phyloP scores from a whole-genome alignment of 1,140 invertebrate genomes.

The Achatina immaculata region DNA sequence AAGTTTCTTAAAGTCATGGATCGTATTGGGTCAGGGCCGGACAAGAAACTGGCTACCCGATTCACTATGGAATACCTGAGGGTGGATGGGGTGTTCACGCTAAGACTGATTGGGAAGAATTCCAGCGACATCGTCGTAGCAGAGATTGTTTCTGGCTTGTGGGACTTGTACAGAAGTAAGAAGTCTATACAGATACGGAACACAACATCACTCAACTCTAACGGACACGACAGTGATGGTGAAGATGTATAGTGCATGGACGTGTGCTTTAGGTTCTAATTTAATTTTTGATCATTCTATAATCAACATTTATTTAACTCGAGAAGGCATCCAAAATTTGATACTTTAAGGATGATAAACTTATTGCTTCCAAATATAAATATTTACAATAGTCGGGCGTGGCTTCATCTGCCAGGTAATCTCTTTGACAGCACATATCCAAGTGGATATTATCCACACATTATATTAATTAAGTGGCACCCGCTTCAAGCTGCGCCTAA shows the following conservation, averaged over 20 bases:
- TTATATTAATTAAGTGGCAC: no score
- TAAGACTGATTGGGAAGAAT: conserved; percentile 68
- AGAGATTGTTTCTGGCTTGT: conserved; percentile 66
- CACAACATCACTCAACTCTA: conserved; percentile 42
- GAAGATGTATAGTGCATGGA: conserved; percentile 64
- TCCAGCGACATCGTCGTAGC: conserved; percentile 69
- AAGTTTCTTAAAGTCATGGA: conserved; percentile 71
- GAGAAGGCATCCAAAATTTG: no score
- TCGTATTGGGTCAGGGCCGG: conserved; percentile 59
- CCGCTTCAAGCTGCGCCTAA: no score
- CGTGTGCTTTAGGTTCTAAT: neutral
- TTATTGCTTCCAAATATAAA: no score
- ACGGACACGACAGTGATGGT: conserved; percentile 60
- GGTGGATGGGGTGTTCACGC: conserved; percentile 69
- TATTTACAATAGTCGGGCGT: no score
- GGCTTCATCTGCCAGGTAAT: no score
- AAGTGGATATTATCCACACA: no score
- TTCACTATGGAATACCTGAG: conserved; percentile 67
- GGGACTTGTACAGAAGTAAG: conserved; percentile 66
- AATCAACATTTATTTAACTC: neutral
- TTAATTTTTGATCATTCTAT: neutral
- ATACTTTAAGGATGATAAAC: no score
- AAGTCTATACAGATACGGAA: conserved; percentile 64
- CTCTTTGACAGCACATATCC: no score
- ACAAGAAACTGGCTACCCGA: conserved; percentile 62